Conservation (phyloP, 1,140 invertebrate genomes). For the Drosophila pachea region DNA sequence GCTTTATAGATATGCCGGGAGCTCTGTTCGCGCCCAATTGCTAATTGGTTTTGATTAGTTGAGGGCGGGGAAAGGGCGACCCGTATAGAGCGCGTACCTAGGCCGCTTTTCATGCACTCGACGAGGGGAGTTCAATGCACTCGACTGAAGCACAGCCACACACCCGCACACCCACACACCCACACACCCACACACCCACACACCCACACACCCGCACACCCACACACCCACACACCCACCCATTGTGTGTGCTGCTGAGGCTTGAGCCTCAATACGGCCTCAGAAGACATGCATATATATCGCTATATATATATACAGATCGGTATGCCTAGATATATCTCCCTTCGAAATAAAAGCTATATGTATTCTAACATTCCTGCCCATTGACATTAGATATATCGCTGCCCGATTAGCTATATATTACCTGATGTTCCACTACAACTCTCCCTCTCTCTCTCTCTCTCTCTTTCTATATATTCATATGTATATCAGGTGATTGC, state of each 20-base stretch:
- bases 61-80: conserved; percentile 54
- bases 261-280: conserved; percentile 7
- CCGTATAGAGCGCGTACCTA: conserved; percentile 36
- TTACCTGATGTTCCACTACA: no score
- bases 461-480: neutral
- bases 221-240: neutral
- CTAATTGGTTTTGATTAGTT: conserved; percentile 73
- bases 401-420: no score
- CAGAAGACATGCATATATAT: neutral
- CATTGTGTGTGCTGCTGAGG: conserved; percentile 23
- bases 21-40: conserved; percentile 50
- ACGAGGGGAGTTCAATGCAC: conserved; percentile 43
- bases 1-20: conserved; percentile 5
- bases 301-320: neutral
- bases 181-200: conserved; percentile 1
- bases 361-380: no score
- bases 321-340: neutral
- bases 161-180: conserved; percentile 7
- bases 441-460: no score
- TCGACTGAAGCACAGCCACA: no score
- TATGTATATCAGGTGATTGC: conserved; percentile 23
- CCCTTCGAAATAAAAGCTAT: no score
- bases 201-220: conserved; percentile 3
- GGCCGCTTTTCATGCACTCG: conserved; percentile 32
- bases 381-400: no score